Evolutionary conservation across 2,797 vertebrate genomes (phyloP).

Genomic region (Furcifer pardalis): DNA sequence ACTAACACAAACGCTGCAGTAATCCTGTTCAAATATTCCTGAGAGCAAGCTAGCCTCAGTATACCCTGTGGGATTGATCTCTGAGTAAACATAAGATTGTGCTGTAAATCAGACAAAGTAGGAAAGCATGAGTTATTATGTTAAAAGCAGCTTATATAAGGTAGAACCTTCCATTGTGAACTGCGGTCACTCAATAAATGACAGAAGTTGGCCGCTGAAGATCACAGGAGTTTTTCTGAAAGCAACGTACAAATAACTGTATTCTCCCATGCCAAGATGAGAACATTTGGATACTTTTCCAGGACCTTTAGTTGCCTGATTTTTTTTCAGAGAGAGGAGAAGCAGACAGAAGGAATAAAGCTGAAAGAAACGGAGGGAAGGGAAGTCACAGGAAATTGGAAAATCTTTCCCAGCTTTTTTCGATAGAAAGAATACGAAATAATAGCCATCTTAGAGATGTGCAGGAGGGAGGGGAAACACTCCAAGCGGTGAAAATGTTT

Average conservation of each 20-base stretch:
- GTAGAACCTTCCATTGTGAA: conserved; percentile 10
- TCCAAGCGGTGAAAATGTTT: conserved; percentile 44
- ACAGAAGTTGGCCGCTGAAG: conserved; percentile 7
- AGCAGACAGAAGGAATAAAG: conserved; percentile 46
- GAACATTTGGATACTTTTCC: conserved; percentile 36
- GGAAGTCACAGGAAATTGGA: conserved; percentile 62
- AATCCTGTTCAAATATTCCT: not conserved
- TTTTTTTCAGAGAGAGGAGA: conserved; percentile 5
- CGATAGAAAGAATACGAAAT: conserved; percentile 47
- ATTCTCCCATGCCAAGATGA: conserved; percentile 16
- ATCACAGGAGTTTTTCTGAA: not conserved
- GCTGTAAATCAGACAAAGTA: not conserved
- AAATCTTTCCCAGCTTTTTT: conserved; percentile 66
- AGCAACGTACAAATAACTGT: not conserved
- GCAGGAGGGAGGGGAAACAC: conserved; percentile 52
- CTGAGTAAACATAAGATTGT: not conserved
- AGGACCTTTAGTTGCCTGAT: not conserved
- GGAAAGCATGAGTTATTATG: not conserved
- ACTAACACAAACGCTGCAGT: not conserved
- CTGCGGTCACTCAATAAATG: not conserved
- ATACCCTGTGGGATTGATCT: not conserved
- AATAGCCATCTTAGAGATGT: conserved; percentile 18
- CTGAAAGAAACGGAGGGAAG: not conserved
- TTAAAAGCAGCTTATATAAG: not conserved
- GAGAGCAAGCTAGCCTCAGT: not conserved